These are phyloP conservation scores for Coreoperca whiteheadi DNA, from an alignment of 2,113 vertebrate genomes.

Conservation along the genomic window DNA sequence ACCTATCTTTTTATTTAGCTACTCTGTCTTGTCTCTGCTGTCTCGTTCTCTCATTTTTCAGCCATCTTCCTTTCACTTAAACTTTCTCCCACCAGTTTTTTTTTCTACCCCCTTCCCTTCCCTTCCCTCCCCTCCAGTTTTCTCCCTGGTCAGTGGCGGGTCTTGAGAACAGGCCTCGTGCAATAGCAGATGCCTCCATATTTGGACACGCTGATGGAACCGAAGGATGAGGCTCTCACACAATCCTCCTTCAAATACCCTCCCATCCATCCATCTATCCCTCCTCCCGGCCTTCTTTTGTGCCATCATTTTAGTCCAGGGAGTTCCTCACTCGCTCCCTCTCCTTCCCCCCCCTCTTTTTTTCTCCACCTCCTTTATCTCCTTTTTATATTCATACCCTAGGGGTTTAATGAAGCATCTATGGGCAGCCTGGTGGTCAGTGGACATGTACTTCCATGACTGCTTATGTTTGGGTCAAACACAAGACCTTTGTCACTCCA, in stretches of 20 bases:
- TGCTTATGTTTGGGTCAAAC: conserved; percentile 26
- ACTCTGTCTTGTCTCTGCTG: conserved; percentile 28
- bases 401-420: conserved; percentile 21
- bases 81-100: conserved; percentile 45
- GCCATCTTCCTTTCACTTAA: conserved; percentile 39
- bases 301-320: conserved; percentile 54
- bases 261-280: conserved; percentile 42
- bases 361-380: conserved; percentile 8
- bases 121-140: conserved; percentile 49
- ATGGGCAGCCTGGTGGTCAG: neutral
- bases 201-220: conserved; percentile 81
- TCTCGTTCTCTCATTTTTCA: conserved; percentile 23
- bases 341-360: neutral
- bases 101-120: conserved; percentile 11
- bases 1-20: neutral
- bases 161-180: conserved; percentile 74
- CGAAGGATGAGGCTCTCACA: conserved; percentile 70
- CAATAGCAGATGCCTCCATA: conserved; percentile 81
- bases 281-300: conserved; percentile 42
- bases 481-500: conserved; percentile 8
- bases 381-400: conserved; percentile 11
- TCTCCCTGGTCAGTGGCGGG: conserved; percentile 67
- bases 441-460: neutral
- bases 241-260: conserved; percentile 66
- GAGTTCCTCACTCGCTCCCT: conserved; percentile 43